phyloP scores from a whole-genome alignment of 2,113 vertebrate species.

The Hypanus sabinus region DNA sequence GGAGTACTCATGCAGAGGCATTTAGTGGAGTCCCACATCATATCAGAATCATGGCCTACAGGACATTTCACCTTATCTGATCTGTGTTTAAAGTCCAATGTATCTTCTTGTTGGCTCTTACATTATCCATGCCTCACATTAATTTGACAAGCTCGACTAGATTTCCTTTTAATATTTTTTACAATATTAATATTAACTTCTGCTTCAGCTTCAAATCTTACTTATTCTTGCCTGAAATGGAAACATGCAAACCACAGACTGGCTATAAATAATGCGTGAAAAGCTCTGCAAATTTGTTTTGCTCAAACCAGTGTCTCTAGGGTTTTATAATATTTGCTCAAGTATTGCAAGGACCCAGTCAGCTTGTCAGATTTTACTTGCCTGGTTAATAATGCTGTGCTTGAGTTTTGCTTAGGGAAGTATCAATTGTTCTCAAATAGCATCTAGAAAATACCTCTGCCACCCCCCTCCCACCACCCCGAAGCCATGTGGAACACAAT shows the following conservation, averaged over 20 bases:
- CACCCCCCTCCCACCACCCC: not conserved
- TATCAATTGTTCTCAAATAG: not conserved
- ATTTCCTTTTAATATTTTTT: not conserved
- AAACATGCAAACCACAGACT: not conserved
- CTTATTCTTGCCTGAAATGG: not conserved
- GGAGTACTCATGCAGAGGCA: not conserved
- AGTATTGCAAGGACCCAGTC: not conserved
- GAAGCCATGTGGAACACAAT: not conserved
- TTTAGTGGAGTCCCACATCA: not conserved
- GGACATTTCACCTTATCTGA: not conserved
- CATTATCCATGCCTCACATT: not conserved
- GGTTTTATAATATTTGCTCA: not conserved
- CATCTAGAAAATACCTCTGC: not conserved
- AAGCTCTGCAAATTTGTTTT: not conserved
- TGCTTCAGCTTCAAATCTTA: not conserved
- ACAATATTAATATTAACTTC: not conserved
- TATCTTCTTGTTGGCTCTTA: not conserved
- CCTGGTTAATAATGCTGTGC: not conserved
- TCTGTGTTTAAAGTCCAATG: not conserved
- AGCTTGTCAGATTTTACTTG: not conserved
- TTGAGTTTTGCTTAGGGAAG: not conserved
- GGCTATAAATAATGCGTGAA: not conserved
- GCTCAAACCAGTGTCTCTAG: not conserved
- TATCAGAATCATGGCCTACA: not conserved
- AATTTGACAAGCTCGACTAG: not conserved